Conservation (phyloP, 1,140 invertebrate species). For the Diorhabda elongata region DNA sequence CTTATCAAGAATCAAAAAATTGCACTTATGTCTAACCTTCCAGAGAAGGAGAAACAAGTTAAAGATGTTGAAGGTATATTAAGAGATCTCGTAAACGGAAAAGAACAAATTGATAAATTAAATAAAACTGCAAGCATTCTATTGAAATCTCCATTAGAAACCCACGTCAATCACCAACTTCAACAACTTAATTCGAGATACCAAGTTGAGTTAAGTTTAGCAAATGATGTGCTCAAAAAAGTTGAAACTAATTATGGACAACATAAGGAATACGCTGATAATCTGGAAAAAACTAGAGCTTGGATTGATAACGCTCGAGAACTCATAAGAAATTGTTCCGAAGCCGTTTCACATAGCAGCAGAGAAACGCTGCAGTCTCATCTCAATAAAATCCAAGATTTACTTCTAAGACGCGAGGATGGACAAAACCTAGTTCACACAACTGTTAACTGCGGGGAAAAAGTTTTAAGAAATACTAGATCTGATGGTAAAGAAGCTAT, state of each 20-base stretch:
- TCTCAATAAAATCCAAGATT: conserved; percentile 76
- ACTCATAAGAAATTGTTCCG: conserved; percentile 74
- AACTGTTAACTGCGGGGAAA: conserved; percentile 89
- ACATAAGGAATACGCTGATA: conserved; percentile 78
- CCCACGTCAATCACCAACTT: conserved; percentile 87
- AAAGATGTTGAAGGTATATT: conserved; percentile 74
- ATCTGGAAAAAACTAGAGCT: conserved; percentile 71
- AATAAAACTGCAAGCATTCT: conserved; percentile 72
- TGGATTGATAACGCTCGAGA: conserved; percentile 89
- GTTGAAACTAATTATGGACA: conserved; percentile 86
- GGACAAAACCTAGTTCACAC: conserved; percentile 86
- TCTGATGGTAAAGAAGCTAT: conserved; percentile 87
- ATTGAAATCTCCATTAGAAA: conserved; percentile 80
- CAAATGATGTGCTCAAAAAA: conserved; percentile 89
- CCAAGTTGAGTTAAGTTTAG: conserved; percentile 83
- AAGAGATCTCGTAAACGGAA: conserved; percentile 70
- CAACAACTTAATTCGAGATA: conserved; percentile 87
- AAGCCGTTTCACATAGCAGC: conserved; percentile 72
- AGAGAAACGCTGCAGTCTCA: conserved; percentile 80
- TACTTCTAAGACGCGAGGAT: conserved; percentile 80
- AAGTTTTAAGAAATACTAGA: conserved; percentile 79
- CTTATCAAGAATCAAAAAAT: conserved; percentile 87
- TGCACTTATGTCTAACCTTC: conserved; percentile 71
- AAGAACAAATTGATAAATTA: conserved; percentile 78
- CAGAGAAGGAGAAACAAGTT: conserved; percentile 83